phyloP scores from a whole-genome alignment of 2,113 vertebrate species.

The Pachyramphus minor region DNA sequence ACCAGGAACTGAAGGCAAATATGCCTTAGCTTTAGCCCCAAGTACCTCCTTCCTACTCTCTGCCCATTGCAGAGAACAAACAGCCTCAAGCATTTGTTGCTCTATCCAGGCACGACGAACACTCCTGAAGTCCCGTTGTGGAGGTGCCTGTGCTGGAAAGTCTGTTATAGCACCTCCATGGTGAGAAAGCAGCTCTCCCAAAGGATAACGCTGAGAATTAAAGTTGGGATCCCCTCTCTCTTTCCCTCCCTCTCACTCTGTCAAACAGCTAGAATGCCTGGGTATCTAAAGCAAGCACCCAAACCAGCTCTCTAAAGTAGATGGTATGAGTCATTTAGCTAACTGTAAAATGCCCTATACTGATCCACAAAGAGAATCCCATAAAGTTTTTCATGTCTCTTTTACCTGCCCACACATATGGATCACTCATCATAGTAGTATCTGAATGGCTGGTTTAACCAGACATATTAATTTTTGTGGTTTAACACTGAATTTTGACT shows the following conservation, averaged over 20 bases:
- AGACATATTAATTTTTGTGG: not conserved
- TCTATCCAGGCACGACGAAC: not conserved
- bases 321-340: slow-evolving; percentile 3
- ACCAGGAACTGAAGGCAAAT: not conserved
- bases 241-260: not conserved
- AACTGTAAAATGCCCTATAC: slow-evolving; percentile 10
- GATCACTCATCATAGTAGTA: slow-evolving; percentile 4
- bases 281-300: slow-evolving; percentile 21
- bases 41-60: not conserved
- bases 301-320: not conserved
- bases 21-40: not conserved
- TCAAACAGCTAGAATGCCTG: not conserved
- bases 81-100: fast-evolving
- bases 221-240: not conserved
- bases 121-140: not conserved
- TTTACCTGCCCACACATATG: not conserved
- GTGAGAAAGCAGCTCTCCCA: not conserved
- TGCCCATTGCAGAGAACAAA: not conserved
- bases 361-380: slow-evolving; percentile 6
- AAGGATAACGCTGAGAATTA: not conserved
- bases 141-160: not conserved
- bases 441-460: not conserved
- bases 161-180: not conserved
- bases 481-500: not conserved
- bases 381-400: not conserved